Base-by-base conservation (phyloP, 1,140 invertebrate genomes). In the Aricia agestis region DNA sequence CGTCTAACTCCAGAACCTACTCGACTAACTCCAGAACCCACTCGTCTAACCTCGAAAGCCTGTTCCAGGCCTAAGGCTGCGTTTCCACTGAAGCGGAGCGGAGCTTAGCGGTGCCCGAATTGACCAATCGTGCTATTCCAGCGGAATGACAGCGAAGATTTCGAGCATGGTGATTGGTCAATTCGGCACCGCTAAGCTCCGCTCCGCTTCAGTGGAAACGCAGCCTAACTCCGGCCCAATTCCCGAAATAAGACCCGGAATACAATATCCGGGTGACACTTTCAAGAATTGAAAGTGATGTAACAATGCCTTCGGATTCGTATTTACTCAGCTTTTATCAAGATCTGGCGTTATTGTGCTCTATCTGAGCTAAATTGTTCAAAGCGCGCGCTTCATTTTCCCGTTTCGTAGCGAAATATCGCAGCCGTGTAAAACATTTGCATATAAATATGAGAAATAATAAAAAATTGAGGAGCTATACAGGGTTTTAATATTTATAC, bases 211-310 rank as follows among this genome's bases (percentile, higher is more conserved):
- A n/a, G n/a, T n/a, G n/a, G n/a, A n/a, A n/a, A n/a, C n/a, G n/a
- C n/a, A n/a, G n/a, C n/a, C n/a, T 52, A 36, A 36, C 36, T 5
- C 36, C 13, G 45, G 45, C 45, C 45, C 45, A 13, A 52, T 52
- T 52, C 45, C 45, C 13, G 11, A 52, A 52, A 52, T 52, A 52
- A 52, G 45, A 52, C 45, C 31, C 45, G 15, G 42, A 63, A 59
- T 57, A 71, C 72, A 76, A 76, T 72, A 72, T 71, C 68, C 63
- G 69, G 68, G 17, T 71, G 70, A 59, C 67, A 58, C 58, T 74
- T 61, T 58, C 70, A 69, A 69, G 68, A 74, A 74, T 74, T 66
- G 67, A 67, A 68, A 66, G 73, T 69, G 71, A 69, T 65, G 67
- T 72, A 72, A 72, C 68, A 25, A 63, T 18, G 59, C 18, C 66